Percentiles rank a stretch among this genome's conserved stretches.
Conservation (phyloP, 2,113 vertebrate genomes). For the Coptodon bakossiorum region DNA sequence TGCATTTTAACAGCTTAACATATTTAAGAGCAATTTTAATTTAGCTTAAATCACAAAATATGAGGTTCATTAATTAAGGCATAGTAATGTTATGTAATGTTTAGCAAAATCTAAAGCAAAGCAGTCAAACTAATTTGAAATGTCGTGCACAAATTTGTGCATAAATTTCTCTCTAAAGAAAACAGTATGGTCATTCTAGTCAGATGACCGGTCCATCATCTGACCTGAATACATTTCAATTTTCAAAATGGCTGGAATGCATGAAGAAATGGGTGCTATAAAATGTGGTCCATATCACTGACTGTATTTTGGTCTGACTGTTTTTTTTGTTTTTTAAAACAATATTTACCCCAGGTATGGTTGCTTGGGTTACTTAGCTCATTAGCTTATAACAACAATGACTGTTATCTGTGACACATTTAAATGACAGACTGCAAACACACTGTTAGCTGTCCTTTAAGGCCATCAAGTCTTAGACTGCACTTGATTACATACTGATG, state of each 20-base stretch:
- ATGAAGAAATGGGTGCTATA: slow-evolving; percentile 3
- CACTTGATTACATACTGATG: background rate
- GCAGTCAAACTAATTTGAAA: background rate
- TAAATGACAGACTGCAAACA: background rate
- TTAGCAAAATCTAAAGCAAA: background rate
- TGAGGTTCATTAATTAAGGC: background rate
- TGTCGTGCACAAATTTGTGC: background rate
- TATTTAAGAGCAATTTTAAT: background rate
- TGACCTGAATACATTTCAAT: background rate
- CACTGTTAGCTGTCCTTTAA: background rate
- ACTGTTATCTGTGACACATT: background rate
- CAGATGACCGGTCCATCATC: background rate
- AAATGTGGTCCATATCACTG: slow-evolving; percentile 1
- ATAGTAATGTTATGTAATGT: background rate
- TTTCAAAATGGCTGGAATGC: background rate
- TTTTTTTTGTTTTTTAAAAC: background rate
- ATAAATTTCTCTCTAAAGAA: background rate
- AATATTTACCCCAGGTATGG: slow-evolving; percentile 15
- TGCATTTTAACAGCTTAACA: background rate
- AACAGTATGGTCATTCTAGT: background rate
- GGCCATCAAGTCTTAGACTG: background rate
- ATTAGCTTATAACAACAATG: background rate
- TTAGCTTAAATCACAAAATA: background rate
- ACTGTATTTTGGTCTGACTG: background rate
- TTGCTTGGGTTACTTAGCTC: slow-evolving; percentile 23